phyloP scores from a whole-genome alignment of 2,888 invertebrate genomes.

The Trissoscelio sp. region DNA sequence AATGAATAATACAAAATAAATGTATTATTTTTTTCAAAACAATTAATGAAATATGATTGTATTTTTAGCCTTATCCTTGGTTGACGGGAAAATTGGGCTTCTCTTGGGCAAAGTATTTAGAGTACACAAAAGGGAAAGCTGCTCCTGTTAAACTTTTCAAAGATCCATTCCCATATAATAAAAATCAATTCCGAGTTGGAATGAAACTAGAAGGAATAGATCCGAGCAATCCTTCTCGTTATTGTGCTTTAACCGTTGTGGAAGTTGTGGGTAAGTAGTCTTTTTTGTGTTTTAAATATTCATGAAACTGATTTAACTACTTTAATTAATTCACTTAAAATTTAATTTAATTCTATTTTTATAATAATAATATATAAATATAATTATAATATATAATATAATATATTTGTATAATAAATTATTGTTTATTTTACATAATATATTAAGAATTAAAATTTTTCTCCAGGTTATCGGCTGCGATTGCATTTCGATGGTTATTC shows the following conservation, averaged over 20 bases:
- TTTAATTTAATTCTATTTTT: too few species aligned
- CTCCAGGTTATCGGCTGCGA: conserved; percentile 90
- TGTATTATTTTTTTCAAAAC: background rate
- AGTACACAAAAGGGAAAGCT: conserved; percentile 88
- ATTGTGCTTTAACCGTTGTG: conserved; percentile 94
- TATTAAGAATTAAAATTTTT: too few species aligned
- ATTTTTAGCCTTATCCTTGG: conserved; percentile 86
- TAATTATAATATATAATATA: too few species aligned
- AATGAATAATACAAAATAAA: too few species aligned
- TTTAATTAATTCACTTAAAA: conserved; percentile 16
- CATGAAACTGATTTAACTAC: background rate
- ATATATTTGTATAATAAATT: too few species aligned
- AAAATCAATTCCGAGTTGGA: conserved; percentile 91
- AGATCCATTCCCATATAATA: conserved; percentile 90
- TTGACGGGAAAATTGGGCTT: conserved; percentile 89
- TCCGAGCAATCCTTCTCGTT: conserved; percentile 94
- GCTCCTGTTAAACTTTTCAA: conserved; percentile 92
- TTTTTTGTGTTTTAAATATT: background rate
- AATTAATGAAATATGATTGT: background rate
- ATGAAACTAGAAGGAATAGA: conserved; percentile 98
- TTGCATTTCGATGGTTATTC: conserved; percentile 97
- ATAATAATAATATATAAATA: too few species aligned
- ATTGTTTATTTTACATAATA: too few species aligned
- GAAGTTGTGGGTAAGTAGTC: conserved; percentile 86
- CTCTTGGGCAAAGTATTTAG: conserved; percentile 91